These are phyloP conservation scores for Lepilemur septentrionalis DNA, from an alignment of 2,797 vertebrate genomes.

Conservation along the genomic window DNA sequence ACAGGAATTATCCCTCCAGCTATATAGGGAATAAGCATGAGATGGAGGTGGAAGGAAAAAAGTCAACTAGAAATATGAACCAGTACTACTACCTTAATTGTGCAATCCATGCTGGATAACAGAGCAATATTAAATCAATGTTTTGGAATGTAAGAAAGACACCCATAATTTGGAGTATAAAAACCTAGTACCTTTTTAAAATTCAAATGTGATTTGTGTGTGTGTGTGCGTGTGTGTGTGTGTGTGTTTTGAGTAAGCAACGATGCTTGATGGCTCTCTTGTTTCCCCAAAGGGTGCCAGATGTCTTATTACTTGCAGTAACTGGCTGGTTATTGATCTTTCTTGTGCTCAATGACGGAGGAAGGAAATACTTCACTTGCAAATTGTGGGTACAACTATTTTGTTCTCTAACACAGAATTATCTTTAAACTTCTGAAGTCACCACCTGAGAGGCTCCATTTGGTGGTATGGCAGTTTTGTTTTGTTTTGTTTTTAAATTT, in stretches of 20 bases:
- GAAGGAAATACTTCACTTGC: background rate
- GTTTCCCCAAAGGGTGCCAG: background rate
- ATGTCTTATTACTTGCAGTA: background rate
- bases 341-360: background rate
- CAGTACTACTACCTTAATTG: background rate
- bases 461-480: background rate
- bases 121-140: background rate
- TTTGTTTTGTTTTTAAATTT: too few species aligned
- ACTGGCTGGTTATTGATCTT: background rate
- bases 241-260: background rate
- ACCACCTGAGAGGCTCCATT: background rate
- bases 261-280: background rate
- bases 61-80: background rate
- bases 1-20: background rate
- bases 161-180: background rate
- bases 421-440: background rate
- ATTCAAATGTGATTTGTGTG: background rate
- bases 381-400: background rate
- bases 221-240: background rate
- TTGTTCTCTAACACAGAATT: background rate
- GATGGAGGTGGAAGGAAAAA: background rate
- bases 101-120: background rate
- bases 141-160: background rate
- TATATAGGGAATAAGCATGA: background rate
- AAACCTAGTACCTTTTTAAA: background rate